Evolutionary conservation across 2,113 vertebrate species (phyloP), one percentile per base, ranked within the genome.

Genomic region (Noctilio leporinus): DNA sequence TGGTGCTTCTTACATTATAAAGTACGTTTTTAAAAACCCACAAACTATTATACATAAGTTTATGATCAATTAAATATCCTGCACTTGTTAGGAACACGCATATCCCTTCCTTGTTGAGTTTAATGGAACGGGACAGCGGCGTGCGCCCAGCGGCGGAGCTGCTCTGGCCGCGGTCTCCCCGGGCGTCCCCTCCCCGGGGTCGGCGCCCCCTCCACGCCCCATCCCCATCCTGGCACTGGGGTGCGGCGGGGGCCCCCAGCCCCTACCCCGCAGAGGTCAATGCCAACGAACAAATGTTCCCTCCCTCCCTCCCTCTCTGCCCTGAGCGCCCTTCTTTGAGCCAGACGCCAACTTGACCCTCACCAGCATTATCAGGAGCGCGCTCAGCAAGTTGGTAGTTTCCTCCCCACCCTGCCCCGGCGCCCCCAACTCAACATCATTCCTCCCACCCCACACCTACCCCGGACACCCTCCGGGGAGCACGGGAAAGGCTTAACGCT

Each of bases 341-440:
- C 97, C 97, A 97, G 97, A 97, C 83, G 93, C 97, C 97, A 97
- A 97, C 97, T 97, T 97, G 96, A 97, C 95, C 97, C 94, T 96
- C 97, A 97, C 97, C 97, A 97, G 97, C 97, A 97, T 97, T 91
- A 93, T 92, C 95, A 96, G 96, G 97, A 97, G 96, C 95, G 96
- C 96, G 96, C 96, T 97, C 95, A 78, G 94, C 96, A 97, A 97
- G 96, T 97, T 96, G 97, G 96, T 97, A 93, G 93, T 94, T 95
- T 85, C 92, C 88, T 82, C 64, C 75, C 86, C 69, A 16, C 51
- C 26, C 72, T 11, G 35, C 78, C 82, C 64, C 10, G 49, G 75
- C n/a, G 62, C 82, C 96, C 93, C 53, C 72, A 8, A 57, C 72
- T 70, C 69, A 45, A 83, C 93, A 93, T 70, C 94, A 77, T 69